phyloP scores from a whole-genome alignment of 2,113 vertebrate genomes.

The Rousettus leschenaultii region DNA sequence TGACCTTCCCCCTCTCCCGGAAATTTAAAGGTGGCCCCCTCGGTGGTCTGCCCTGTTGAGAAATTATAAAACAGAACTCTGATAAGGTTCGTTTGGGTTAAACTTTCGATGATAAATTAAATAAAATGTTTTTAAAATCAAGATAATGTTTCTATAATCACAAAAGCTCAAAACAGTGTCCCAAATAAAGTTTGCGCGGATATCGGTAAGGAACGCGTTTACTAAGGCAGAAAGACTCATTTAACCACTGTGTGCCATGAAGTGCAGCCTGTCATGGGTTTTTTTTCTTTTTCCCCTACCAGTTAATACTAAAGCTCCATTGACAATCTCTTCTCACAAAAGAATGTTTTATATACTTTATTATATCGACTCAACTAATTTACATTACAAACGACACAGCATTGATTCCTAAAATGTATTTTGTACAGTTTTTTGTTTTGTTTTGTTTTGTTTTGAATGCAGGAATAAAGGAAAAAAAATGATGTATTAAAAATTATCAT shows the following conservation, averaged over 20 bases:
- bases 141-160: neutral
- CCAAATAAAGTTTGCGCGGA: neutral
- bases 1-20: constrained; percentile 73
- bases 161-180: neutral
- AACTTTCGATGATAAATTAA: neutral
- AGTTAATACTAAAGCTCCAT: neutral
- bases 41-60: constrained; percentile 73
- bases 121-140: neutral
- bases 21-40: constrained; percentile 72
- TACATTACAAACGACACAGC: neutral
- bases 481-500: neutral
- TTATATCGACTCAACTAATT: neutral
- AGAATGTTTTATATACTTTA: neutral
- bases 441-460: neutral
- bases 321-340: neutral
- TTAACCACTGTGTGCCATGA: neutral
- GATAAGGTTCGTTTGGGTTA: constrained; percentile 75
- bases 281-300: neutral
- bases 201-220: neutral
- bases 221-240: neutral
- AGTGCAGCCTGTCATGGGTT: neutral
- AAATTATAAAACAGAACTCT: constrained; percentile 84
- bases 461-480: neutral
- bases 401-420: neutral
- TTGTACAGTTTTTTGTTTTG: neutral